Evolutionary conservation across 2,888 invertebrate species (phyloP).

Genomic region (Scaptomyza cyrtandrae): DNA sequence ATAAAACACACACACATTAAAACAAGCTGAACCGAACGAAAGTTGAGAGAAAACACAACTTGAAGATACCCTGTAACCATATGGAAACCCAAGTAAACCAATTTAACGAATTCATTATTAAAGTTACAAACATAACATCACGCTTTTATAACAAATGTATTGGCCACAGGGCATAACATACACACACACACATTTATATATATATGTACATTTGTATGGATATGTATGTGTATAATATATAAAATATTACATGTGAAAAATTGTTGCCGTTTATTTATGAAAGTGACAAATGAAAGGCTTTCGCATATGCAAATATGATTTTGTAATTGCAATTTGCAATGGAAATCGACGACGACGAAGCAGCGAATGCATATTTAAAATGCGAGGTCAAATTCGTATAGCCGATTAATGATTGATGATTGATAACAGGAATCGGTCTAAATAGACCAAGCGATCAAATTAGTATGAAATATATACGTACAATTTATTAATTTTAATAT

Average conservation of each 20-base stretch:
- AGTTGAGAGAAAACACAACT: background rate
- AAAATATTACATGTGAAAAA: conserved; percentile 53
- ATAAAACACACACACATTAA: background rate
- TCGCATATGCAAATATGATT: conserved; percentile 70
- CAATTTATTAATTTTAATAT: conserved; percentile 32
- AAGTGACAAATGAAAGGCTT: conserved; percentile 73
- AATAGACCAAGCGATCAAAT: conserved; percentile 16
- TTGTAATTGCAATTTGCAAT: conserved; percentile 63
- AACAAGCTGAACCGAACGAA: background rate
- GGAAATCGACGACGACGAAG: conserved; percentile 2
- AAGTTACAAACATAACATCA: background rate
- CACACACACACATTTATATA: background rate
- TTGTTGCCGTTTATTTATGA: conserved; percentile 57
- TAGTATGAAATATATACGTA: conserved; percentile 9
- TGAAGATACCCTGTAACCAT: background rate
- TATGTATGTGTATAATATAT: conserved; percentile 3
- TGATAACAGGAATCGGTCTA: conserved; percentile 22
- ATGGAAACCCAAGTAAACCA: background rate
- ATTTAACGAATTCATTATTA: too few species aligned
- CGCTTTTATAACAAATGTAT: background rate
- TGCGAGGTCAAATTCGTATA: conserved; percentile 47
- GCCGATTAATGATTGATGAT: conserved; percentile 52
- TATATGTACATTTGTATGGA: background rate
- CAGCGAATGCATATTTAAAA: conserved; percentile 65
- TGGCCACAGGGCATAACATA: background rate